Conservation (phyloP, 2,888 invertebrate genomes). For the Arctia plantaginis region DNA sequence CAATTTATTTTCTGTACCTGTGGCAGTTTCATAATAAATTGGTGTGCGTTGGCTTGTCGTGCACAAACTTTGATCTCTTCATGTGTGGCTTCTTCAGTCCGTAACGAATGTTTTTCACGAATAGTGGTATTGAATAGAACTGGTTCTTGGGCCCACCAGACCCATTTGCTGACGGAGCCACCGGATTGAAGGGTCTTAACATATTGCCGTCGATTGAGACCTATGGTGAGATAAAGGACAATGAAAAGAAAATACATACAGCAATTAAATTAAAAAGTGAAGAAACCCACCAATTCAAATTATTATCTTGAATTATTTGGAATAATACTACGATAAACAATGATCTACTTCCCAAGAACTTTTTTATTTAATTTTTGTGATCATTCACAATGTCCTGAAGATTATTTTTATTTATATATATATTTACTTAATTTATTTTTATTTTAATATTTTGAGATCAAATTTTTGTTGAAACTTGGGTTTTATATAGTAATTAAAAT, state of each 20-base stretch:
- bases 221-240: constrained; percentile 59
- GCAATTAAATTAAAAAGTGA: neutral
- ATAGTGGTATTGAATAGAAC: constrained; percentile 94
- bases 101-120: constrained; percentile 93
- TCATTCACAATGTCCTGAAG: no score
- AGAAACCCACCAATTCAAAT: neutral
- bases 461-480: no score
- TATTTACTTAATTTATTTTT: no score
- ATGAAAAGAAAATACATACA: neutral
- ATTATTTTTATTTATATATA: no score
- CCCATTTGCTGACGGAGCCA: constrained; percentile 94
- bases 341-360: no score
- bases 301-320: neutral
- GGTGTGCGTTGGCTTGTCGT: constrained; percentile 91
- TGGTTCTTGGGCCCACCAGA: constrained; percentile 95
- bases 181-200: constrained; percentile 90
- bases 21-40: constrained; percentile 91
- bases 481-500: no score
- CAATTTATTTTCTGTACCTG: constrained; percentile 70
- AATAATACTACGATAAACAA: no score
- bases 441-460: no score
- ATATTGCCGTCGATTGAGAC: constrained; percentile 89
- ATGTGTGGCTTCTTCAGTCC: constrained; percentile 89
- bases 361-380: no score
- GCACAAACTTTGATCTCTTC: constrained; percentile 90